phyloP scores from a whole-genome alignment of 2,888 invertebrate genomes.

The Leucophenga maculata region DNA sequence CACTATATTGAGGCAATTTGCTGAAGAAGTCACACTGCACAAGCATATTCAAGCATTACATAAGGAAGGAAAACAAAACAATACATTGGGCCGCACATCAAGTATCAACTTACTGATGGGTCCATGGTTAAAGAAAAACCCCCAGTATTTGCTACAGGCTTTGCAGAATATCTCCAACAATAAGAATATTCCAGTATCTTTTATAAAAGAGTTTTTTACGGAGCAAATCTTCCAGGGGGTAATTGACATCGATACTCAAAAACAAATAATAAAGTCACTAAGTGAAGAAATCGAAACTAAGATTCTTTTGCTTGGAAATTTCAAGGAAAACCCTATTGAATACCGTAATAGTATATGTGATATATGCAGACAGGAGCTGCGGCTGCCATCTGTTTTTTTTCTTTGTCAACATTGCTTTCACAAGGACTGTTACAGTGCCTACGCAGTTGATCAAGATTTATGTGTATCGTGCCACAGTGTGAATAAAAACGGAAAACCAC shows the following conservation, averaged over 20 bases:
- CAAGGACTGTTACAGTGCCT: conserved; percentile 49
- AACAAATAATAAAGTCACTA: conserved; percentile 29
- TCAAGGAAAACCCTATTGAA: conserved; percentile 52
- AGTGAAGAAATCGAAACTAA: conserved; percentile 35
- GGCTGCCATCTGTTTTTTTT: conserved; percentile 51
- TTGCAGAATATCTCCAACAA: conserved; percentile 38
- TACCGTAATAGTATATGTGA: conserved; percentile 57
- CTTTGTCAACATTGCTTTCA: conserved; percentile 62
- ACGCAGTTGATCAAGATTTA: not conserved
- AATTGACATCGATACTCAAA: conserved; percentile 22
- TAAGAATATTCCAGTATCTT: conserved; percentile 23
- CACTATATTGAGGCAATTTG: too few relatives aligned
- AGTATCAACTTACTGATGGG: conserved; percentile 1
- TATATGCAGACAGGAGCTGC: conserved; percentile 49
- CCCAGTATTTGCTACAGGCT: conserved; percentile 41
- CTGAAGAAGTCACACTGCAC: conserved; percentile 5
- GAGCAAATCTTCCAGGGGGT: conserved; percentile 30
- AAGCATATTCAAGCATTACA: conserved; percentile 25
- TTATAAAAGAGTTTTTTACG: conserved; percentile 39
- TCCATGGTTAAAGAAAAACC: conserved; percentile 16
- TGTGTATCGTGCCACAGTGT: not conserved
- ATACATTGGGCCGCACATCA: conserved; percentile 24
- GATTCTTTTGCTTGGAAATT: conserved; percentile 31
- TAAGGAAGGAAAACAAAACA: not conserved
- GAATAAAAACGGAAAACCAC: too few relatives aligned